Evolutionary conservation across 2,797 vertebrate species (phyloP).

Genomic region (Distichodus sexfasciatus): DNA sequence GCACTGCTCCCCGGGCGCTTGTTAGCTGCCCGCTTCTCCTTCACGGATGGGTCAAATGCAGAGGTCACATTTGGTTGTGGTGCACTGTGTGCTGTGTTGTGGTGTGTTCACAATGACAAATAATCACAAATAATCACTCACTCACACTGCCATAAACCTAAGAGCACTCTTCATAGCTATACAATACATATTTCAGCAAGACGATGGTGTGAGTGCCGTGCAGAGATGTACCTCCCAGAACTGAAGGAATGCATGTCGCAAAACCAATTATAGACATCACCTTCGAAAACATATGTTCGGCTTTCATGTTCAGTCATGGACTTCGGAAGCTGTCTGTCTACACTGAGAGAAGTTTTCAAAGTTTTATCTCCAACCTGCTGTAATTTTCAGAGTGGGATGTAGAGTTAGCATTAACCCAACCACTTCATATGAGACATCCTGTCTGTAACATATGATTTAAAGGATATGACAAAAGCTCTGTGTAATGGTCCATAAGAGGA

Average conservation of each 20-base stretch:
- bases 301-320: not conserved
- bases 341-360: no score
- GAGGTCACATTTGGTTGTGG: no score
- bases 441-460: not conserved
- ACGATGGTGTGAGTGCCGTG: not conserved
- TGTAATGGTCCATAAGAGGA: no score
- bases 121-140: no score
- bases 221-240: not conserved
- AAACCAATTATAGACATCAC: constrained; percentile 6
- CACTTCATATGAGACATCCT: not conserved
- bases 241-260: not conserved
- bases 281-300: constrained; percentile 30
- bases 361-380: not conserved
- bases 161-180: constrained; percentile 25
- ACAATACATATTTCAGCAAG: not conserved
- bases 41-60: no score
- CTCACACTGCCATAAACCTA: no score
- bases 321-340: no score
- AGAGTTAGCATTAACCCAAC: not conserved
- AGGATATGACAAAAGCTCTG: not conserved
- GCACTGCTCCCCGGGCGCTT: no score
- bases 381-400: not conserved
- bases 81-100: no score
- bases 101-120: no score
- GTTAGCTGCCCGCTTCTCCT: no score